Evolutionary conservation across 35 echinoderm and acorn worm species (phyloP).

Genomic region (Eucidaris tribuloides): DNA sequence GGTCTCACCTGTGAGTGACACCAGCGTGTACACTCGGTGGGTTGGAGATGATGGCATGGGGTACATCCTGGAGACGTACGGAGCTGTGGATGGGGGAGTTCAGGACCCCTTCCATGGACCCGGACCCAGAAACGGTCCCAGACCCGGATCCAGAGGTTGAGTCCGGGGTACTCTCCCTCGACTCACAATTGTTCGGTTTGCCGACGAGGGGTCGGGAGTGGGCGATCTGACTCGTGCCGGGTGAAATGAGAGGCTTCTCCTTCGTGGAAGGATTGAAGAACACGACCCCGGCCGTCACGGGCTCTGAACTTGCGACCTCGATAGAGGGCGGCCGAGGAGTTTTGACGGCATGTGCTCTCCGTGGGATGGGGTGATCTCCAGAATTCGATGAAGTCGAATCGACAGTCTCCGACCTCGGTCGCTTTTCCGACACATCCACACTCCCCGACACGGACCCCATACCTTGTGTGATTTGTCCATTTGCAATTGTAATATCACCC

Average conservation of each 20-base stretch:
- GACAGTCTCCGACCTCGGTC: not conserved
- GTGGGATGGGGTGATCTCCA: slow-evolving; percentile 16
- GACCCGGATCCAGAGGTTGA: not conserved
- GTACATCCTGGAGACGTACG: slow-evolving; percentile 6
- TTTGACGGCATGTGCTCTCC: slow-evolving; percentile 53
- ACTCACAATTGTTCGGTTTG: slow-evolving; percentile 3
- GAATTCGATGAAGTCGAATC: not conserved
- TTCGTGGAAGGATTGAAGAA: slow-evolving; percentile 35
- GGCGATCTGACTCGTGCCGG: not conserved
- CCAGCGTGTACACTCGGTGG: slow-evolving; percentile 17
- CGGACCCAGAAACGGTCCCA: not conserved
- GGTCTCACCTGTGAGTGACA: slow-evolving; percentile 14
- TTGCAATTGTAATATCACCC: not conserved
- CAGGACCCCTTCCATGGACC: not conserved
- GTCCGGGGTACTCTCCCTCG: slow-evolving; percentile 11
- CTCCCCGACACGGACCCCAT: not conserved
- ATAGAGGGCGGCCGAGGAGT: slow-evolving; percentile 58
- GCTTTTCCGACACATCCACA: not conserved
- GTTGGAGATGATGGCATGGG: slow-evolving; percentile 11
- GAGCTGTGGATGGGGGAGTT: slow-evolving; percentile 23
- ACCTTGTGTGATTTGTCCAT: not conserved
- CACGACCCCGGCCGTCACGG: slow-evolving; percentile 44
- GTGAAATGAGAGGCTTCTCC: slow-evolving; percentile 8
- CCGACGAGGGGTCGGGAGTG: not conserved
- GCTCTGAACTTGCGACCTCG: slow-evolving; percentile 60